These are phyloP conservation scores for Holocentrus rufus DNA, from an alignment of 2,797 vertebrate genomes.

Conservation along the genomic window DNA sequence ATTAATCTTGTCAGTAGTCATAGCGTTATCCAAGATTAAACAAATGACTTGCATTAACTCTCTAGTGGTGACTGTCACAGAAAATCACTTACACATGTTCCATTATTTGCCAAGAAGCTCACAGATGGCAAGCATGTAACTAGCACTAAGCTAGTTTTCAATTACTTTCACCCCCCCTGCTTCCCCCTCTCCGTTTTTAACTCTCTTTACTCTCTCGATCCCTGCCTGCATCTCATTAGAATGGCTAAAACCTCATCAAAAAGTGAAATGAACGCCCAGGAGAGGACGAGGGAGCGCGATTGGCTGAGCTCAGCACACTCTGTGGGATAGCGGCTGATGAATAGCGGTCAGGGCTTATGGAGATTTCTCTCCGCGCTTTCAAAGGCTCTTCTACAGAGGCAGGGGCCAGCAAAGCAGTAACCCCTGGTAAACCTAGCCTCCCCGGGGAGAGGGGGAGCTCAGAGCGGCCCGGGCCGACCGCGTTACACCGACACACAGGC, in stretches of 20 bases:
- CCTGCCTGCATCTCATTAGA: constrained; percentile 31
- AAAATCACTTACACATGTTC: constrained; percentile 8
- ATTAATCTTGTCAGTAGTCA: neutral
- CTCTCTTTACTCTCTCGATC: neutral
- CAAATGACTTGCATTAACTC: neutral
- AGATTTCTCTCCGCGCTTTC: constrained; percentile 43
- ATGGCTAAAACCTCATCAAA: constrained; percentile 31
- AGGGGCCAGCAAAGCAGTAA: constrained; percentile 6
- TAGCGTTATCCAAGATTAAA: constrained; percentile 2
- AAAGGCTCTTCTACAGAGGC: constrained; percentile 28
- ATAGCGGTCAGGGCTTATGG: constrained; percentile 37
- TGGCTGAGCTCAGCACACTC: constrained; percentile 32
- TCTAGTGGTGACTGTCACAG: neutral
- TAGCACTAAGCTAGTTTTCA: constrained; percentile 14
- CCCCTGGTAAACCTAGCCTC: constrained; percentile 7
- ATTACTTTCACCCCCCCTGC: neutral
- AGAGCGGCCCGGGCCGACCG: neutral
- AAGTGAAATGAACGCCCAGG: constrained; percentile 10
- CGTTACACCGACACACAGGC: neutral
- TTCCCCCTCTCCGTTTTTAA: neutral
- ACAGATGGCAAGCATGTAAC: constrained; percentile 18
- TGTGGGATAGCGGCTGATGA: constrained; percentile 19
- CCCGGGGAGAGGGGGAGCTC: neutral
- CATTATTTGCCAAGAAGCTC: neutral
- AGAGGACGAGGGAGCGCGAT: neutral